Conservation (phyloP, 2,113 vertebrate species). For the Lophura nycthemera region DNA sequence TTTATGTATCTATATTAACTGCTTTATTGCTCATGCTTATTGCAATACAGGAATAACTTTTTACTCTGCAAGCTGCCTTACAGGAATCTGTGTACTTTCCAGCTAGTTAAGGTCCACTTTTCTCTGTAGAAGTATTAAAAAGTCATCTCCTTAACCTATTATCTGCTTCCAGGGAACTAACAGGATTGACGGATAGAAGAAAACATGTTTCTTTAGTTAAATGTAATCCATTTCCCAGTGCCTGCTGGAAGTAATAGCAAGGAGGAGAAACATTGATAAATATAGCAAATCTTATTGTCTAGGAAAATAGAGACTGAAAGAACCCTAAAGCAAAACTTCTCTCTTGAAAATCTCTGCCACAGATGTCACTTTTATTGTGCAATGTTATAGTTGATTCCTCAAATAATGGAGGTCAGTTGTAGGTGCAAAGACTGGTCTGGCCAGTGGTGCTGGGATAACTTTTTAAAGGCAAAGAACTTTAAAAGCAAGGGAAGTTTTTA, state of each 20-base stretch:
- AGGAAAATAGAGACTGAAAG: background rate
- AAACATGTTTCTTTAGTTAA: background rate
- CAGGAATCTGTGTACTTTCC: background rate
- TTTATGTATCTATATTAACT: background rate
- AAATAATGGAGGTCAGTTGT: background rate
- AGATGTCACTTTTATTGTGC: background rate
- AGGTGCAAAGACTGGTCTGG: background rate
- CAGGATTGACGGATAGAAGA: background rate
- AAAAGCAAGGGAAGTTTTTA: background rate
- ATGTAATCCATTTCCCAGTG: background rate
- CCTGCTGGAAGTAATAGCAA: background rate
- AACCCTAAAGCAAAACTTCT: background rate
- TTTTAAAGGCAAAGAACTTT: background rate
- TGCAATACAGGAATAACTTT: background rate
- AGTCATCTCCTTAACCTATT: background rate
- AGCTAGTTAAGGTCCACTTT: background rate
- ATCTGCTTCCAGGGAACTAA: slow-evolving; percentile 4
- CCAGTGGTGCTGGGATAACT: background rate
- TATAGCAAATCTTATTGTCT: background rate
- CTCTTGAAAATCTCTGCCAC: background rate
- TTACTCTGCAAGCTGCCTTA: background rate
- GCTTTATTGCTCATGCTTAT: background rate
- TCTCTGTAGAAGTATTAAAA: background rate
- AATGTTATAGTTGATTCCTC: background rate
- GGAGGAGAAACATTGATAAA: background rate